Base-by-base conservation (phyloP, 2,797 vertebrate genomes). In the Pantherophis vulpinus region DNA sequence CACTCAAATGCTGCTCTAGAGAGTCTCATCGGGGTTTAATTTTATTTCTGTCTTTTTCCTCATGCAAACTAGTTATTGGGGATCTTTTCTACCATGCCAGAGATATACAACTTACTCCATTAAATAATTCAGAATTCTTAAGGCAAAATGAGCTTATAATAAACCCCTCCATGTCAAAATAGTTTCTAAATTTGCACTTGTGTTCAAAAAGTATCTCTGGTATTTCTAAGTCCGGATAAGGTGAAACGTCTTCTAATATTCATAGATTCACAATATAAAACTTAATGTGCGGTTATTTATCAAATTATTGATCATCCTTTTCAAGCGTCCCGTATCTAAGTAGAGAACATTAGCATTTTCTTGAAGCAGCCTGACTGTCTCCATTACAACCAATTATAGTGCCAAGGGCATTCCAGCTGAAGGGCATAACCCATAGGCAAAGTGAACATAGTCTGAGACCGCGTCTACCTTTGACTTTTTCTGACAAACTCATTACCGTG, bases 401-500 rank as follows among this genome's bases (percentile, higher is more conserved):
- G 92, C 89, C 83, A 93, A 87, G 66, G 27, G 37, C 90, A 27
- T 74, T 61, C 23, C 54, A 88, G 86, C 60, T 86, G 86, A 93
- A 93, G 92, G 92, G 87, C 86, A 93, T 70, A 63, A 91, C 59
- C 55, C 89, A 70, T 66, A 74, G 92, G 51, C 60, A 70, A 87
- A 87, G 74, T 59, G 89, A 93, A n/a, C 55, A 54, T 59, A 54
- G 90, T 51, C 51, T 88, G 93, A 55, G n/a, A 83, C 42, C 5
- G 87, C 58, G 47, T 89, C 51, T 91, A 86, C 70, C 27, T 93
- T 91, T 86, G n/a, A 83, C 87, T 93, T 93, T 89, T 60, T 91
- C 93, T 91, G 90, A 93, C 93, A 91, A 91, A 89, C 91, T 93
- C 83, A 88, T 89, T 91, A 93, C 42, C 7, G 42, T 86, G 70